Percentiles rank a stretch among this genome's conserved stretches.
Evolutionary conservation across 2,888 invertebrate species (phyloP).

Genomic region (Rhodophaea formosa): DNA sequence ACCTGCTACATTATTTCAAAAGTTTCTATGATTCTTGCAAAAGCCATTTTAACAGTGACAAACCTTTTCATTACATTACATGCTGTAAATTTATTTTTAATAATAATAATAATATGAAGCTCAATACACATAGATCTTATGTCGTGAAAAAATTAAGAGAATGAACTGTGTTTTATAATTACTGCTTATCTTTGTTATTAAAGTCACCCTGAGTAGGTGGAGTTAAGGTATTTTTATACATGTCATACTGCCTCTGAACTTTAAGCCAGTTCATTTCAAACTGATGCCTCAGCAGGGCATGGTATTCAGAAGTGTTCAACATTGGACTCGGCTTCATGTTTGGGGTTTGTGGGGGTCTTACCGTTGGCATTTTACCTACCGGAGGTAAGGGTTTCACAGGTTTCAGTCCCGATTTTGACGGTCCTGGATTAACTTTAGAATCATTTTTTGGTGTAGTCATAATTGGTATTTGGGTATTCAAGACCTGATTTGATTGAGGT

Average conservation of each 20-base stretch:
- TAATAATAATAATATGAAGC: too few species aligned
- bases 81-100: too few species aligned
- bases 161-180: conserved; percentile 13
- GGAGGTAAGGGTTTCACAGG: conserved; percentile 53
- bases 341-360: conserved; percentile 57
- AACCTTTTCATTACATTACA: too few species aligned
- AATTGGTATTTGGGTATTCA: conserved; percentile 63
- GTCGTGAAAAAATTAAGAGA: too few species aligned
- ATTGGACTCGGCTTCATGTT: conserved; percentile 49
- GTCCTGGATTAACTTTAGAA: conserved; percentile 55
- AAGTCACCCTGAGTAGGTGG: conserved; percentile 66
- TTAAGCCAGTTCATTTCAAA: conserved; percentile 72
- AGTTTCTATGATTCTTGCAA: too few species aligned
- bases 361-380: conserved; percentile 52
- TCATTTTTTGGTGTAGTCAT: conserved; percentile 55
- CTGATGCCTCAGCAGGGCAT: conserved; percentile 60
- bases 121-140: too few species aligned
- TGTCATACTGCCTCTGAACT: conserved; percentile 64
- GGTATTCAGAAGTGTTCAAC: conserved; percentile 54
- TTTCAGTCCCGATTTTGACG: conserved; percentile 60
- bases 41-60: too few species aligned
- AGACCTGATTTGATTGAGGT: conserved; percentile 69
- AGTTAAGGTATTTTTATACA: conserved; percentile 67
- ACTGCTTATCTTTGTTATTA: conserved; percentile 65
- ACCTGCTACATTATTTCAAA: too few species aligned